Evolutionary conservation across 2,888 invertebrate genomes (phyloP).

Genomic region (Drosophila kambysellisi): DNA sequence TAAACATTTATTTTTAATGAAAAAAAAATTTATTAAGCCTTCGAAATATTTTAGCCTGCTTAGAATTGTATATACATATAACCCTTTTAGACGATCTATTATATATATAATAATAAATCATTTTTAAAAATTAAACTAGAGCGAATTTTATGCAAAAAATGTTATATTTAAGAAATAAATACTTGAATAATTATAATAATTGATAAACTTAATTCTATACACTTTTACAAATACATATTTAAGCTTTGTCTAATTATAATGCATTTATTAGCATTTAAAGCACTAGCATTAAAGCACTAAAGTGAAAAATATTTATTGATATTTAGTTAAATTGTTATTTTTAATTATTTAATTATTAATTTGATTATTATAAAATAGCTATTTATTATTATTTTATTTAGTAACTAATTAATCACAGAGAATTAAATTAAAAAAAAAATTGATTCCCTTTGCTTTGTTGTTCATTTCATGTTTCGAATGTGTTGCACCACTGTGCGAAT

Average conservation of each 20-base stretch:
- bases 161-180: background rate
- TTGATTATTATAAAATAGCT: background rate
- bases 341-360: too few relatives aligned
- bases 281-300: background rate
- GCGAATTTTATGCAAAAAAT: too few relatives aligned
- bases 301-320: background rate
- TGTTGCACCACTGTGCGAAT: slow-evolving; percentile 37
- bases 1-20: too few relatives aligned
- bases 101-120: too few relatives aligned
- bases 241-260: background rate
- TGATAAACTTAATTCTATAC: background rate
- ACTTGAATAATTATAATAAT: background rate
- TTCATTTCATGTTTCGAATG: background rate
- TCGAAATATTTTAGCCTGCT: too few relatives aligned
- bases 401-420: background rate
- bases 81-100: too few relatives aligned
- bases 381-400: too few relatives aligned
- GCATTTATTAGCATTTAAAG: background rate
- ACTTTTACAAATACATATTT: background rate
- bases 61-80: too few relatives aligned
- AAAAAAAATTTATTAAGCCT: too few relatives aligned
- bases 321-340: background rate
- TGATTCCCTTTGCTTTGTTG: background rate
- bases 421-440: background rate
- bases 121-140: too few relatives aligned